Evolutionary conservation across 2,888 invertebrate species (phyloP).

Genomic region (Limnephilus auricula): DNA sequence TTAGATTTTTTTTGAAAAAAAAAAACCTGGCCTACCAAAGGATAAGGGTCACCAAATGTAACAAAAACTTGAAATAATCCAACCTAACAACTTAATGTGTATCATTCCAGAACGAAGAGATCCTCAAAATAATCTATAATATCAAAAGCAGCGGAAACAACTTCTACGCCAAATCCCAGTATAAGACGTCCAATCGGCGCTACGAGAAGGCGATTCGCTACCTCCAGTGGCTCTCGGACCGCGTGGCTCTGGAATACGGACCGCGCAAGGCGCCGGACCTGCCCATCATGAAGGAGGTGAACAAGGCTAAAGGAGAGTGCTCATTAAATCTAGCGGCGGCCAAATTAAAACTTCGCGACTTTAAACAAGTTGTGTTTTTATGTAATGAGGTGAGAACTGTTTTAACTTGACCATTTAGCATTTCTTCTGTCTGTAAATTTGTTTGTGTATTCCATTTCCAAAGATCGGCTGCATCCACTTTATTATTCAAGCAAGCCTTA

Average conservation of each 20-base stretch:
- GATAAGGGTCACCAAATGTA: too few species aligned
- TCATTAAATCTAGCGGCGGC: conserved; percentile 87
- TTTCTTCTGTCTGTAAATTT: too few species aligned
- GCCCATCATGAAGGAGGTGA: not conserved
- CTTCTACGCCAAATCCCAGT: conserved; percentile 80
- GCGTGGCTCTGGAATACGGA: conserved; percentile 68
- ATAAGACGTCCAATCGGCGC: conserved; percentile 83
- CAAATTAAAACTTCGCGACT: conserved; percentile 81
- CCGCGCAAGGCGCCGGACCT: conserved; percentile 67
- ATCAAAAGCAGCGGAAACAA: conserved; percentile 87
- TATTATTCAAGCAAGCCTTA: too few species aligned
- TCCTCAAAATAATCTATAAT: conserved; percentile 76
- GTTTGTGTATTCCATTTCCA: too few species aligned
- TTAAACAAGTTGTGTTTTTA: conserved; percentile 79
- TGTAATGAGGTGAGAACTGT: conserved; percentile 82
- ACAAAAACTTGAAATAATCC: too few species aligned
- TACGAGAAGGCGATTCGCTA: conserved; percentile 89
- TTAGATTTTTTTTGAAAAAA: too few species aligned
- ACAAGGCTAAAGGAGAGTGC: conserved; percentile 72
- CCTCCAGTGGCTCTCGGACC: conserved; percentile 73
- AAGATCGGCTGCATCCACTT: too few species aligned
- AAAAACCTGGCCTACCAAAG: too few species aligned
- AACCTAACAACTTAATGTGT: not conserved
- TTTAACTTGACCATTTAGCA: too few species aligned
- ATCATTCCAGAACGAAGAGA: conserved; percentile 73